phyloP scores from a whole-genome alignment of 2,888 invertebrate genomes.

The Drosophila cognata region DNA sequence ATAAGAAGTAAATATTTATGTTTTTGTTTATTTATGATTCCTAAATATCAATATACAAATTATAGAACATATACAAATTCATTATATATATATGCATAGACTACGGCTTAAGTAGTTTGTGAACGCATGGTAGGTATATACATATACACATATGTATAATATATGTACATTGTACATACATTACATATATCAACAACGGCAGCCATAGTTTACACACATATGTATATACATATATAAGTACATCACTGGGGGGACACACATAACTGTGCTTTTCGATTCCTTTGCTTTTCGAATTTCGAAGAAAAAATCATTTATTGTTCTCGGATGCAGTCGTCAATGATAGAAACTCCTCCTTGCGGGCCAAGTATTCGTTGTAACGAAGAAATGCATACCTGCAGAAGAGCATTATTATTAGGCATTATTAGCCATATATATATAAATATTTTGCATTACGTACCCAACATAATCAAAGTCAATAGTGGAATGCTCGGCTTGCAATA shows the following conservation, averaged over 20 bases:
- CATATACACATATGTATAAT: constrained; percentile 34
- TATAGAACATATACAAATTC: constrained; percentile 78
- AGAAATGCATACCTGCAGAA: constrained; percentile 89
- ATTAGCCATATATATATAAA: background rate
- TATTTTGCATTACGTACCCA: constrained; percentile 87
- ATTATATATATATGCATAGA: constrained; percentile 61
- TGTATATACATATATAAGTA: constrained; percentile 58
- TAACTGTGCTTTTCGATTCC: constrained; percentile 41
- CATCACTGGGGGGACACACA: constrained; percentile 67
- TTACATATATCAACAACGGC: constrained; percentile 45
- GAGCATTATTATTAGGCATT: background rate
- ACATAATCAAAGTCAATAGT: constrained; percentile 96
- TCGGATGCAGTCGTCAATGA: constrained; percentile 76
- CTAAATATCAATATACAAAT: constrained; percentile 79
- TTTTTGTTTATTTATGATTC: constrained; percentile 74
- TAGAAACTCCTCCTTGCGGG: constrained; percentile 87
- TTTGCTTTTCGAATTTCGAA: constrained; percentile 22
- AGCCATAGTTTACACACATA: constrained; percentile 58
- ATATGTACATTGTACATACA: constrained; percentile 28
- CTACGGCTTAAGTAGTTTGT: constrained; percentile 65
- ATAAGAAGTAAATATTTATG: constrained; percentile 54
- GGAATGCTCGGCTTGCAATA: constrained; percentile 95
- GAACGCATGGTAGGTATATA: constrained; percentile 63
- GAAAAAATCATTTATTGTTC: constrained; percentile 73
- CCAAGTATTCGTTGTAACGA: constrained; percentile 90